A percentile compares a stretch with the other conserved stretches of the same genome.
Conservation (phyloP, 2,888 invertebrate genomes). For the Ochropleura leucogaster region DNA sequence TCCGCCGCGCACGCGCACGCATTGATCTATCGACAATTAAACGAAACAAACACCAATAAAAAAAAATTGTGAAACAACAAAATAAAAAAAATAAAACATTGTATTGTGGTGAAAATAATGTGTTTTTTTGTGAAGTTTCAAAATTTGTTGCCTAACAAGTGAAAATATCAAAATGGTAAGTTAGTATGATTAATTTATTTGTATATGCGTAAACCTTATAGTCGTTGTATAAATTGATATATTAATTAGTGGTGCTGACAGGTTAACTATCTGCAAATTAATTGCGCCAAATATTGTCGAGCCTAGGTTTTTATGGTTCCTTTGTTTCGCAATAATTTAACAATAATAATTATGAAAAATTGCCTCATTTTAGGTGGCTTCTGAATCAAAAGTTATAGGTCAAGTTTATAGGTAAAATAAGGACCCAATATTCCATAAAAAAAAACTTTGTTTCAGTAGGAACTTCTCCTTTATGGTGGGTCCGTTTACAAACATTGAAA, state of each 20-base stretch:
- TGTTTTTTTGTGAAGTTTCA: slow-evolving; percentile 32
- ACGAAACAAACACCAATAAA: neutral
- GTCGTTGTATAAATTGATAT: neutral
- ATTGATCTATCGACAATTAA: slow-evolving; percentile 18
- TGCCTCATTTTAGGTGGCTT: neutral
- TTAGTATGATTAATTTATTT: neutral
- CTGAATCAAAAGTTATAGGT: neutral
- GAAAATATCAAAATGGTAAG: slow-evolving; percentile 42
- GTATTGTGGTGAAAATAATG: slow-evolving; percentile 32
- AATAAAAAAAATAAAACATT: neutral
- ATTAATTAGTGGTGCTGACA: slow-evolving; percentile 1
- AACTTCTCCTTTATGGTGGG: no score
- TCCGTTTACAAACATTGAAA: no score
- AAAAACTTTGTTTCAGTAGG: no score
- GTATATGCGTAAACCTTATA: neutral
- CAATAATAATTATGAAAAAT: neutral
- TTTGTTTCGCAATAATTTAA: neutral
- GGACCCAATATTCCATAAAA: no score
- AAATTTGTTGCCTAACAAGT: slow-evolving; percentile 18
- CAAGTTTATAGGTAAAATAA: neutral
- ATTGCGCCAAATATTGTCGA: neutral
- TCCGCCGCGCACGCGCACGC: slow-evolving; percentile 45
- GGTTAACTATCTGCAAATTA: neutral
- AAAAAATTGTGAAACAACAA: no score
- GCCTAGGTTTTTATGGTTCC: neutral